Evolutionary conservation across 2,797 vertebrate genomes (phyloP).

Genomic region (Acanthopagrus latus): DNA sequence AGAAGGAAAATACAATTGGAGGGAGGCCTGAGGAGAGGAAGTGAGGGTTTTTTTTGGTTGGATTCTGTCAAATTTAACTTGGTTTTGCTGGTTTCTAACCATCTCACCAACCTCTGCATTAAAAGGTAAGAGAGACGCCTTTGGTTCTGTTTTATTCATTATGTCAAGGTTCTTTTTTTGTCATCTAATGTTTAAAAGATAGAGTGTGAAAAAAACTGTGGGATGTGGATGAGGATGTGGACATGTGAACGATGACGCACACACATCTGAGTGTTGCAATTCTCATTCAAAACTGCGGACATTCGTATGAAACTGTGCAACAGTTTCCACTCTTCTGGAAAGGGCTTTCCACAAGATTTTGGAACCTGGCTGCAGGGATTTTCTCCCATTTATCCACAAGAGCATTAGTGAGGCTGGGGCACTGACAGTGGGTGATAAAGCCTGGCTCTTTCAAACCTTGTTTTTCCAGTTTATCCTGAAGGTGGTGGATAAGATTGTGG

Average conservation of each 20-base stretch:
- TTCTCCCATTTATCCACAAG: conserved; percentile 15
- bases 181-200: too few species aligned
- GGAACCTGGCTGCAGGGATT: conserved; percentile 13
- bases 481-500: conserved; percentile 16
- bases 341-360: neutral
- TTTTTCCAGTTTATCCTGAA: conserved; percentile 14
- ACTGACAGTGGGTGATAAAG: neutral
- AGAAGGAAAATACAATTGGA: too few species aligned
- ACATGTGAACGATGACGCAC: neutral
- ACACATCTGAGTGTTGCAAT: neutral
- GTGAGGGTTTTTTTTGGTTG: too few species aligned
- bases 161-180: too few species aligned
- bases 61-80: too few species aligned
- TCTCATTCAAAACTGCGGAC: neutral
- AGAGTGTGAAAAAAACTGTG: too few species aligned
- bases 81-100: too few species aligned
- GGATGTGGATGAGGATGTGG: neutral
- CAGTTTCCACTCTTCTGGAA: neutral
- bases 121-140: too few species aligned
- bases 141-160: too few species aligned
- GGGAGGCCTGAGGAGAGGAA: too few species aligned
- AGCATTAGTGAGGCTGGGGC: conserved; percentile 10
- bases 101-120: too few species aligned
- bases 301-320: neutral
- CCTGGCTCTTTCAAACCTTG: neutral